Evolutionary conservation across 2,797 vertebrate genomes (phyloP).

Genomic region (Lagorchestes hirsutus): DNA sequence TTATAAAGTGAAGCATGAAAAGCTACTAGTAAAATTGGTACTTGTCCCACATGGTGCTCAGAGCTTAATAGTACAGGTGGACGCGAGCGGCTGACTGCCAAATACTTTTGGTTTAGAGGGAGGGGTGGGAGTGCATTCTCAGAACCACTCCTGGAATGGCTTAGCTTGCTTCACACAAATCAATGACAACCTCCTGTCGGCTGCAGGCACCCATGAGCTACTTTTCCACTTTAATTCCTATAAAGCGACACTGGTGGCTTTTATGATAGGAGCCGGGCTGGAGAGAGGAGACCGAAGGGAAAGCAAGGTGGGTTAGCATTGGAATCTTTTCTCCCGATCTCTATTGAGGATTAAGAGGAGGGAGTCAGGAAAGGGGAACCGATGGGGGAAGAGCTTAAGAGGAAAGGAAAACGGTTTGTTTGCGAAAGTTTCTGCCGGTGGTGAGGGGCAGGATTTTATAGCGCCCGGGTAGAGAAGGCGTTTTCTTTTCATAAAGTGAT

Average conservation of each 20-base stretch:
- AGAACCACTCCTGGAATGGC: conserved; percentile 92
- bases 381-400: background rate
- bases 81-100: conserved; percentile 93
- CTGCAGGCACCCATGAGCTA: conserved; percentile 81
- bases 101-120: conserved; percentile 96
- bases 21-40: conserved; percentile 55
- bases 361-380: background rate
- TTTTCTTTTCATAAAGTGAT: background rate
- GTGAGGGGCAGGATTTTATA: background rate
- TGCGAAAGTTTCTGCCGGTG: background rate
- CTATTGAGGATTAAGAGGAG: background rate
- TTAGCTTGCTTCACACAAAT: conserved; percentile 92
- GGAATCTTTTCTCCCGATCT: background rate
- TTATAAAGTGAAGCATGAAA: conserved; percentile 66
- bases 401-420: conserved; percentile 3
- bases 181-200: conserved; percentile 88
- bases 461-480: background rate
- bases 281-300: conserved; percentile 59
- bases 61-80: conserved; percentile 94
- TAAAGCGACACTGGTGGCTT: conserved; percentile 70
- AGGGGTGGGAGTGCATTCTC: conserved; percentile 94
- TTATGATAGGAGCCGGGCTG: conserved; percentile 46
- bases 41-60: conserved; percentile 60
- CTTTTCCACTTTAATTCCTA: conserved; percentile 72
- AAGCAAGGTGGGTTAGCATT: conserved; percentile 80